Evolutionary conservation across 2,797 vertebrate species (phyloP), one percentile per base, ranked within the genome.

Genomic region (Hipposideros larvatus): DNA sequence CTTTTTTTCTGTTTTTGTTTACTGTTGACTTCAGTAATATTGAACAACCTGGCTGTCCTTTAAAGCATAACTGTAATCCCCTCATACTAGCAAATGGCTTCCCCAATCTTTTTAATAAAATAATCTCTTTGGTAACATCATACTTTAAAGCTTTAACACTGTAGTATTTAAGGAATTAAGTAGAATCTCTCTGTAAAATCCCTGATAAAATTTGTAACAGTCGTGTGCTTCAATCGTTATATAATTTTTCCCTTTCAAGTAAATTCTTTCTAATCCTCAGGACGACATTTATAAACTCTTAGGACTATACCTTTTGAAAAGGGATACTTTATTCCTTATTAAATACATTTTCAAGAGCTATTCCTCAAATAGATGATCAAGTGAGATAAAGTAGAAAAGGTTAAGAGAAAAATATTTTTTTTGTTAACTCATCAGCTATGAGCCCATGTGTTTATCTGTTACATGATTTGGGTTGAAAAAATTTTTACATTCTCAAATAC

Each of bases 91-190:
- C 75, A 91, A 89, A 71, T 90, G 48, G 55, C 84, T 83, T 95
- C 87, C 84, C 31, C 79, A 91, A 70, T 91, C 83, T 91, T 97
- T 94, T 94, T 89, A 97, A 96, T 68, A 95, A 73, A 82, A 93
- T 93, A 97, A 98, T 97, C 92, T 91, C 93, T 96, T 93, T 87
- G 88, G 75, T 95, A 95, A 91, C 70, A 84, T 89, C 86, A 87
- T 93, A 97, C 46, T 84, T 51, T 82, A 95, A 51, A 94, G 94
- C 79, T 97, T 95, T 95, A 96, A 95, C 13, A 85, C 91, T 87
- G 24, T 34, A 92, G 68, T 82, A 87, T 82, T 97, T 96, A 96
- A 93, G 80, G 96, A 97, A 96, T 97, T 97, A 97, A 95, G 87
- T 85, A 70, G 92, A 95, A 94, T 94, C 65, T 14, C 31, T 93